Evolutionary conservation across 2,113 vertebrate species (phyloP).

Genomic region (Paratilapia polleni): DNA sequence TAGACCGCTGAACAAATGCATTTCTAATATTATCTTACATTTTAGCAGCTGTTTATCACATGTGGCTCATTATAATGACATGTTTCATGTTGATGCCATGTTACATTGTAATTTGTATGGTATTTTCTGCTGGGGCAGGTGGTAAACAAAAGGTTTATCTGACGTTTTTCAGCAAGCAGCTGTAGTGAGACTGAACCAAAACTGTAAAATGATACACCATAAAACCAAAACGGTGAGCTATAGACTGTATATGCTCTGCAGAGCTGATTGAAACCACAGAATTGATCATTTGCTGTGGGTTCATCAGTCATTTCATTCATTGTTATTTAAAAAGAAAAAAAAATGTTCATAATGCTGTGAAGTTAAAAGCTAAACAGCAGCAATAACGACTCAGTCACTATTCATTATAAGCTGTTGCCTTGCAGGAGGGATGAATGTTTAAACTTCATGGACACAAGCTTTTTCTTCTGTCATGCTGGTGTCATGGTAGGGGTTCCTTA

Average conservation of each 20-base stretch:
- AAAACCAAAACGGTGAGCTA: neutral
- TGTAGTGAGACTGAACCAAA: neutral
- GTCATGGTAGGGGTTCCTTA: neutral
- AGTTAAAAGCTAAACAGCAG: neutral
- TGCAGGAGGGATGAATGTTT: neutral
- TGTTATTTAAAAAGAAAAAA: neutral
- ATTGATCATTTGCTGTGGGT: neutral
- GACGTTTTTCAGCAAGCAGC: neutral
- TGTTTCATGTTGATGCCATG: neutral
- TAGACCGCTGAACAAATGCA: neutral
- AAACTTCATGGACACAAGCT: neutral
- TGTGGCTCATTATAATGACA: too few species aligned
- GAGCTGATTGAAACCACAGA: neutral
- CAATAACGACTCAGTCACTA: neutral
- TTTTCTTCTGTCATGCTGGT: neutral
- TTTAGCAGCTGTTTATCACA: too few species aligned
- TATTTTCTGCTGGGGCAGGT: neutral
- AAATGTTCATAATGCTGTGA: neutral
- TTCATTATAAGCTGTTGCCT: neutral
- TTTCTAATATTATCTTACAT: too few species aligned
- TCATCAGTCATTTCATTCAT: neutral
- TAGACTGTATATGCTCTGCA: neutral
- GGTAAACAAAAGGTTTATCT: too few species aligned
- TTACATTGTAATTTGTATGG: neutral
- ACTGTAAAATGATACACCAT: neutral